Evolutionary conservation across 1,140 invertebrate species (phyloP).

Genomic region (Zaprionus ghesquierei): DNA sequence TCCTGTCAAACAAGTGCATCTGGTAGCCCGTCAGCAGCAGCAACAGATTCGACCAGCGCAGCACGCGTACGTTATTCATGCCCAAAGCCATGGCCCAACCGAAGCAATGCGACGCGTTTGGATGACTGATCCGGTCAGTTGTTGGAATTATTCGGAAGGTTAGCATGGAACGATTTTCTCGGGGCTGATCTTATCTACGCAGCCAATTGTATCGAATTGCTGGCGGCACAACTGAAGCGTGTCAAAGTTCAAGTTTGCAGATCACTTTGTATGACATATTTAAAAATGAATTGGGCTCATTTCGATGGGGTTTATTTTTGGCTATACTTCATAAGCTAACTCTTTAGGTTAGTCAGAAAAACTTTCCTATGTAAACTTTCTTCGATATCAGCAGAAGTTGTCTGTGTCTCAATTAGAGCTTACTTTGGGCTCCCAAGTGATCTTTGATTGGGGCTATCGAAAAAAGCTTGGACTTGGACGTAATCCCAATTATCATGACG

Average conservation of each 20-base stretch:
- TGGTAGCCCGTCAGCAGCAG: conserved; percentile 65
- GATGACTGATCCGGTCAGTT: conserved; percentile 6
- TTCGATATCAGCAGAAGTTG: too few relatives aligned
- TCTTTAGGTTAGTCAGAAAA: too few relatives aligned
- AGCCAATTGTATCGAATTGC: conserved; percentile 29
- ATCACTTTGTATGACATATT: background rate
- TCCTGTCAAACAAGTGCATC: conserved; percentile 58
- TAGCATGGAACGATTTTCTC: background rate
- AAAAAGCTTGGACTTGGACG: too few relatives aligned
- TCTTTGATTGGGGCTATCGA: background rate
- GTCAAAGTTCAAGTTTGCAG: background rate
- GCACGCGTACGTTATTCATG: conserved; percentile 64
- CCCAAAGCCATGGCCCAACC: background rate
- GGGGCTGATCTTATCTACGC: conserved; percentile 44
- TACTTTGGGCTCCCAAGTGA: too few relatives aligned
- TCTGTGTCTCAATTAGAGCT: too few relatives aligned
- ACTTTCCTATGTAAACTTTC: too few relatives aligned
- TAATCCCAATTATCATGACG: background rate
- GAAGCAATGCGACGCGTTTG: background rate
- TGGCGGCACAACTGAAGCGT: conserved; percentile 28
- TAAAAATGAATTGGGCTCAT: background rate
- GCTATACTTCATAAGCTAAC: too few relatives aligned
- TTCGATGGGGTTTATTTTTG: too few relatives aligned
- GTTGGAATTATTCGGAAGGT: background rate
- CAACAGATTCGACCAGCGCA: conserved; percentile 54